A percentile compares a stretch with the other conserved stretches of the same genome.
Evolutionary conservation across 2,113 vertebrate genomes (phyloP).

Genomic region (Sphyrna mokarran): DNA sequence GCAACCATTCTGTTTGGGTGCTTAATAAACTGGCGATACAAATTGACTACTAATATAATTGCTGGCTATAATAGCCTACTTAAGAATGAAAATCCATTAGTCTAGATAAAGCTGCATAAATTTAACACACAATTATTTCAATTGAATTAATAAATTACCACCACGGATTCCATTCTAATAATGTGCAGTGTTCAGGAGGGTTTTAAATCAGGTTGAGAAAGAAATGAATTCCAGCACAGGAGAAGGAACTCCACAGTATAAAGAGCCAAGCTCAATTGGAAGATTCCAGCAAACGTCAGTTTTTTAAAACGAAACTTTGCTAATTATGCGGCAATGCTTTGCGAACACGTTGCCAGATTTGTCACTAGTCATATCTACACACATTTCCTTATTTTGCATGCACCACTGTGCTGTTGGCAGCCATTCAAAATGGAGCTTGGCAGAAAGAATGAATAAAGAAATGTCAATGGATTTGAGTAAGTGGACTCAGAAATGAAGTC

Average conservation of each 20-base stretch:
- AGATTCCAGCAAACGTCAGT: background rate
- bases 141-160: background rate
- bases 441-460: background rate
- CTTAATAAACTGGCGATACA: background rate
- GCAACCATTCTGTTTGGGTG: background rate
- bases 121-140: background rate
- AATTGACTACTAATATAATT: background rate
- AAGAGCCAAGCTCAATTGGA: background rate
- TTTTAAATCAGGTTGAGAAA: background rate
- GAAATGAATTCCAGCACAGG: background rate
- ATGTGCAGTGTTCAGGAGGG: background rate
- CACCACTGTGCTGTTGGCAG: background rate
- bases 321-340: constrained; percentile 22
- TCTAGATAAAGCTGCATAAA: background rate
- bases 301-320: background rate
- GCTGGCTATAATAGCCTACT: background rate
- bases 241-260: background rate
- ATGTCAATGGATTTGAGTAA: constrained; percentile 28
- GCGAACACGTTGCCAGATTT: background rate
- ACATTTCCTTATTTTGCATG: constrained; percentile 6
- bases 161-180: background rate
- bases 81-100: background rate
- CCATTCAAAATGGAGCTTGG: background rate
- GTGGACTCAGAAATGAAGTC: background rate
- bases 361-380: constrained; percentile 1